Evolutionary conservation across 2,113 vertebrate genomes (phyloP), one percentile per base, ranked within the genome.

Genomic region (Campylorhamphus procurvoides): DNA sequence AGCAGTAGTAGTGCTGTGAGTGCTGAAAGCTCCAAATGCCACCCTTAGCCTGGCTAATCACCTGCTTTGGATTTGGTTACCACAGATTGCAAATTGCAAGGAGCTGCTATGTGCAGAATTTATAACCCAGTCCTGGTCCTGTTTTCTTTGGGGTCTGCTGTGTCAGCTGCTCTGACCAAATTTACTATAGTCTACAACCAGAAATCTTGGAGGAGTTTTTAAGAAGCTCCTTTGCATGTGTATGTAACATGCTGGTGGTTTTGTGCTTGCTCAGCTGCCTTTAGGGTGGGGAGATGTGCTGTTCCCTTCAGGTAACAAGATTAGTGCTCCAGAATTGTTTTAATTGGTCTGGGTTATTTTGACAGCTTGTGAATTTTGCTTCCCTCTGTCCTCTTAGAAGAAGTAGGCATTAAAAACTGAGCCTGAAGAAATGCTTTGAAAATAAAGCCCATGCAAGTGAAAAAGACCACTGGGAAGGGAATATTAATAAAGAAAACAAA

Each of bases 61-160:
- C 83, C 68, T 55, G 19, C 90, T 89, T 87, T 71, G 81, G 93
- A 35, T 94, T 94, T 88, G 68, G 83, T 94, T 91, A 84, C 92
- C 88, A 18, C 18, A 66, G 83, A 90, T 74, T 96, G 93, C 90
- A 96, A 95, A 95, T 72, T 63, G 93, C 89, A 72, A 84, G 81
- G 91, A 95, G 71, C 93, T 93, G 96, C 94, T 92, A 94, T 7
- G 31, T 78, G 7, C 60, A 93, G 80, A 78, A 97, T 96, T 97
- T 97, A 96, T 87, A 92, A 90, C 90, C 90, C 67, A 16, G 76
- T 72, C 60, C 64, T 76, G 75, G 47, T 16, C 3, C 72, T 89
- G 83, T 88, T 96, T 94, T 56, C 64, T 78, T 90, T 96, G 90
- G 95, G 96, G 44, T 94, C 88, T 95, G 10, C 47, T 95, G 76